Percentiles rank a stretch among this genome's conserved stretches.
These are phyloP conservation scores for Caenorhabditis uteleia DNA, from an alignment of 2,888 invertebrate genomes.

Conservation along the genomic window DNA sequence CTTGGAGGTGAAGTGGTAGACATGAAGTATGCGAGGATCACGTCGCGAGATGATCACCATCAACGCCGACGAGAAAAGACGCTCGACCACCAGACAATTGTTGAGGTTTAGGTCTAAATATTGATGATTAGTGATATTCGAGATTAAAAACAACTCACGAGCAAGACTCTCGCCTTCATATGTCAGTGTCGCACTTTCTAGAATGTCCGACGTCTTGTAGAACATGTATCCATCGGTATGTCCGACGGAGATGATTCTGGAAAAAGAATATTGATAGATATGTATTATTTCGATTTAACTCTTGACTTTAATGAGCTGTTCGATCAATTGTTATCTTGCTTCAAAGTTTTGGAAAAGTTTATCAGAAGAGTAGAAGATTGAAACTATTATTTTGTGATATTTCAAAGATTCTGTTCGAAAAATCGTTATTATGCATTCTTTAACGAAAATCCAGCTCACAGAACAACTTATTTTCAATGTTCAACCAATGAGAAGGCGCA, in stretches of 20 bases:
- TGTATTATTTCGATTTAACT: background rate
- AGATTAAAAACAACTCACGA: slow-evolving; percentile 7
- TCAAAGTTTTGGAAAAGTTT: too few relatives aligned
- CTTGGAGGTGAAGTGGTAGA: slow-evolving; percentile 88
- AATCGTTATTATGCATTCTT: too few relatives aligned
- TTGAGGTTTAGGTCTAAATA: slow-evolving; percentile 22
- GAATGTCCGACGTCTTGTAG: slow-evolving; percentile 81
- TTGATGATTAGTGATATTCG: background rate
- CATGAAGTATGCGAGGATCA: slow-evolving; percentile 88
- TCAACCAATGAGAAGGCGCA: too few relatives aligned
- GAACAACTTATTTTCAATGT: too few relatives aligned
- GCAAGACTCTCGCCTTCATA: slow-evolving; percentile 32
- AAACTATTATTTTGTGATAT: too few relatives aligned
- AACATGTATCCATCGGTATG: slow-evolving; percentile 88
- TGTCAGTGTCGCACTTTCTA: slow-evolving; percentile 70
- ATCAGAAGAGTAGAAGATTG: too few relatives aligned
- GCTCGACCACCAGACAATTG: slow-evolving; percentile 77
- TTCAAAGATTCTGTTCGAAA: too few relatives aligned
- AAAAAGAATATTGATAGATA: slow-evolving; percentile 11
- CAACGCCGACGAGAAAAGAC: slow-evolving; percentile 93
- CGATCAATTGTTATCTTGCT: too few relatives aligned
- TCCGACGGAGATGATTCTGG: slow-evolving; percentile 85
- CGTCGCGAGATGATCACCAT: slow-evolving; percentile 87
- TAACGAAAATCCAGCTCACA: too few relatives aligned
- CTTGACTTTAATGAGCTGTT: too few relatives aligned